Evolutionary conservation across 2,113 vertebrate genomes (phyloP), one percentile per base, ranked within the genome.

Genomic region (Anhinga rufa): DNA sequence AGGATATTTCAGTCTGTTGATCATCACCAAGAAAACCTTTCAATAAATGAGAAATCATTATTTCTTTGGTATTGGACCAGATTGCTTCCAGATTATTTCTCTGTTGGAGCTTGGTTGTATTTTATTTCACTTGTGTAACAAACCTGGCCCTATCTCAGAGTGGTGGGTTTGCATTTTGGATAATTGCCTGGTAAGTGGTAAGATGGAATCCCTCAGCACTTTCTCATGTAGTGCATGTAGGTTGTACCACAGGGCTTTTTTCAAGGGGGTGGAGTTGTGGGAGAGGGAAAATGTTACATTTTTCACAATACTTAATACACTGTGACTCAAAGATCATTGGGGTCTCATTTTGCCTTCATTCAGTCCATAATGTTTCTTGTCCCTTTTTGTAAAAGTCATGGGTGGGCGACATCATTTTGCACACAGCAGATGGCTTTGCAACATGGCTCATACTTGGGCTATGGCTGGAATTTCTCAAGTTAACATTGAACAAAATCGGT

Each of bases 401-500:
- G 38, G 4, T 62, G 38, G 16, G 32, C 6, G 1, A 84, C 46
- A 70, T 14, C 31, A 25, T 48, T 87, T 58, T 87, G n/a, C 51
- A 55, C 7, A 38, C 5, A 76, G 46, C 34, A 83, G 32, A 54
- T 55, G 17, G 18, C 21, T 77, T 20, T 69, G 40, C 1, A 10
- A 19, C 7, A 17, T 19, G 31, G 49, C 44, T 78, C 3, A 54
- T 44, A 38, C 22, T 74, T 0, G 0, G 5, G 4, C 29, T 86
- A 12, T 29, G 15, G 16, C 58, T 86, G 60, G 64, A 86, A 62
- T 92, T 89, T 36, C 34, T 81, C 14, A 26, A 65, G 29, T 42
- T 82, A 55, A 25, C 74, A 40, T 36, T 61, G 24, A 78, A 58
- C 10, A 51, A 54, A 85, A 14, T 24, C 44, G 9, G 17, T 66